Evolutionary conservation across 2,888 invertebrate genomes (phyloP).

Genomic region (Calameuta idolon): DNA sequence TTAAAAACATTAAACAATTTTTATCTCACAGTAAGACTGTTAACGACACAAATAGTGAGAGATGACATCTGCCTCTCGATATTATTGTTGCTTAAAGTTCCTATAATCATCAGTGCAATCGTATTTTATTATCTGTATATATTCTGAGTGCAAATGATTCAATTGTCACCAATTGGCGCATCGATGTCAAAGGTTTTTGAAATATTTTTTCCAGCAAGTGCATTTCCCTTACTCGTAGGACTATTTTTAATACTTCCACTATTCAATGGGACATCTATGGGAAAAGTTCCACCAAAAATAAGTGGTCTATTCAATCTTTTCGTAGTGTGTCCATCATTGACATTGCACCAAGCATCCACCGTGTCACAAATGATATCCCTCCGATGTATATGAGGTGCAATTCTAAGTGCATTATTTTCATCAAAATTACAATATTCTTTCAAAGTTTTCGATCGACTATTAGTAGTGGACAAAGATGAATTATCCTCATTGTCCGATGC

Average conservation of each 20-base stretch:
- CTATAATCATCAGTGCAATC: not conserved
- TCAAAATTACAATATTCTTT: conserved; percentile 61
- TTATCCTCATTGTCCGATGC: conserved; percentile 31
- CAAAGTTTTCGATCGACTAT: conserved; percentile 43
- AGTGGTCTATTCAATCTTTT: conserved; percentile 70
- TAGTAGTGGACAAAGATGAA: not conserved
- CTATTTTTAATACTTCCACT: conserved; percentile 33
- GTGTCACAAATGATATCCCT: conserved; percentile 73
- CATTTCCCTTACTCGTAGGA: conserved; percentile 23
- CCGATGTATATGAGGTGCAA: conserved; percentile 63
- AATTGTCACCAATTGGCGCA: conserved; percentile 60
- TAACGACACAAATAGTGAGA: not conserved
- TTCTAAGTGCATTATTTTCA: conserved; percentile 59
- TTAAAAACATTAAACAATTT: not conserved
- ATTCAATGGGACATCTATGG: conserved; percentile 79
- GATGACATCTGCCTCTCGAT: not conserved
- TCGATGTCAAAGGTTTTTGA: conserved; percentile 71
- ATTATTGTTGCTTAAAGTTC: not conserved
- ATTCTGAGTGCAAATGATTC: not conserved
- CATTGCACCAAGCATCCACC: conserved; percentile 72
- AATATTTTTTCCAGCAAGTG: conserved; percentile 35
- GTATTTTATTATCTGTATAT: not conserved
- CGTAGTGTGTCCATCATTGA: conserved; percentile 34
- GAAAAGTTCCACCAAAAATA: conserved; percentile 87
- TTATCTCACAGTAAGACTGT: not conserved